Conservation (phyloP, 2,113 vertebrate species). For the Neogobius melanostomus region DNA sequence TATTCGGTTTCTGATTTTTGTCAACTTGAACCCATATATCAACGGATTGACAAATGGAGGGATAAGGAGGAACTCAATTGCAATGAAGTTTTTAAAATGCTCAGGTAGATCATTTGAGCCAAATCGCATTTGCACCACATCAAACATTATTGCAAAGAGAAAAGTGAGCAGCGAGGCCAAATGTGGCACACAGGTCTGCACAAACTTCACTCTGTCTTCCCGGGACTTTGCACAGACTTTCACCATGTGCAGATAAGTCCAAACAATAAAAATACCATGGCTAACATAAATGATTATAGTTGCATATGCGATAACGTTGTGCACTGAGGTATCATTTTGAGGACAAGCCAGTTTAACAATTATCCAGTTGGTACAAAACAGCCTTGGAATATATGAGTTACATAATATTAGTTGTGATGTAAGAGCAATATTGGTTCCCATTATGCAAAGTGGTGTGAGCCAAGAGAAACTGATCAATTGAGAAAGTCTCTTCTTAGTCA, state of each 20-base stretch:
- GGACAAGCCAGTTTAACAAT: constrained; percentile 43
- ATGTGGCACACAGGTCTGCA: constrained; percentile 59
- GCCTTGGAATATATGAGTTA: constrained; percentile 11
- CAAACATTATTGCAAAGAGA: constrained; percentile 20
- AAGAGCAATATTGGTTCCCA: rapidly evolving
- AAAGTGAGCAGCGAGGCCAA: constrained; percentile 36
- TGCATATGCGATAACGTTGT: constrained; percentile 2
- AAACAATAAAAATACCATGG: constrained; percentile 47
- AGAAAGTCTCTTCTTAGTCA: constrained; percentile 34
- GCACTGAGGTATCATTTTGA: neutral
- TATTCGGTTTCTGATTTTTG: constrained; percentile 48
- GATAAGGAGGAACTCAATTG: constrained; percentile 45
- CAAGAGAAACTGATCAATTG: constrained; percentile 42
- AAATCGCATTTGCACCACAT: constrained; percentile 52
- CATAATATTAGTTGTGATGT: constrained; percentile 29
- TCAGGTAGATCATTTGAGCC: constrained; percentile 23
- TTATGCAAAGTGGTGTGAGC: constrained; percentile 11
- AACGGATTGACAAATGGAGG: constrained; percentile 47
- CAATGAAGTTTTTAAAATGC: constrained; percentile 44
- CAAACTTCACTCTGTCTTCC: constrained; percentile 38
- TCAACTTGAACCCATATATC: constrained; percentile 50
- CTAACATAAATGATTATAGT: constrained; percentile 8
- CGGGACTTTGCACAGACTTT: constrained; percentile 22
- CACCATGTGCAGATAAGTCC: constrained; percentile 48
- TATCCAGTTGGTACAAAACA: constrained; percentile 48